Conservation (phyloP, 2,113 vertebrate genomes). For the Microtus montanus region DNA sequence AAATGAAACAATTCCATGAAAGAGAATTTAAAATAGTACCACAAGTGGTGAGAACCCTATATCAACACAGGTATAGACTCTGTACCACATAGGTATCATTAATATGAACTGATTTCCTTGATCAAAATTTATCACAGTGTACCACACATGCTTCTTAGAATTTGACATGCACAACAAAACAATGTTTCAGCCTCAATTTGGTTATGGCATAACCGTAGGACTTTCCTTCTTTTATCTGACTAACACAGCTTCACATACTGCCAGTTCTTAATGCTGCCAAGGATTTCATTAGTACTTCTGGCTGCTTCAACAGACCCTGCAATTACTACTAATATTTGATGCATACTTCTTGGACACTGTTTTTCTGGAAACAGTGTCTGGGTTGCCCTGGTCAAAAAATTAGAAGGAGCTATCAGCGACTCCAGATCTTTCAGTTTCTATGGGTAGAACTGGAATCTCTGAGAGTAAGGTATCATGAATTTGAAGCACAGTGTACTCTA, state of each 20-base stretch:
- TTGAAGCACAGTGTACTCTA: neutral
- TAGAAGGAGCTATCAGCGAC: neutral
- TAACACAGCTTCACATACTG: constrained; percentile 6
- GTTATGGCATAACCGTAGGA: neutral
- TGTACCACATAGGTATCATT: neutral
- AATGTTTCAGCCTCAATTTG: constrained; percentile 27
- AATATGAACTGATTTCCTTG: neutral
- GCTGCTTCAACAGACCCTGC: neutral
- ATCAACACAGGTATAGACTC: neutral
- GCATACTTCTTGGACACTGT: neutral
- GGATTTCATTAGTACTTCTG: neutral
- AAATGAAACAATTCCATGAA: neutral
- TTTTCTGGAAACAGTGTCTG: neutral
- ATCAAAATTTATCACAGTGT: neutral
- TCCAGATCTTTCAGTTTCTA: neutral
- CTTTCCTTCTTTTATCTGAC: constrained; percentile 19
- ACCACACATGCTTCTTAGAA: neutral
- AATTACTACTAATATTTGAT: neutral
- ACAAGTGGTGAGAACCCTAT: neutral
- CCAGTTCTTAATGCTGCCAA: neutral
- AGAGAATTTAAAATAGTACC: neutral
- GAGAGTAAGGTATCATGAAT: neutral
- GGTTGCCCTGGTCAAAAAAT: neutral
- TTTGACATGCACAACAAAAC: neutral
- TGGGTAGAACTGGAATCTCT: neutral